Base-by-base conservation (phyloP, 2,888 invertebrate species). In the Nowickia ferox region DNA sequence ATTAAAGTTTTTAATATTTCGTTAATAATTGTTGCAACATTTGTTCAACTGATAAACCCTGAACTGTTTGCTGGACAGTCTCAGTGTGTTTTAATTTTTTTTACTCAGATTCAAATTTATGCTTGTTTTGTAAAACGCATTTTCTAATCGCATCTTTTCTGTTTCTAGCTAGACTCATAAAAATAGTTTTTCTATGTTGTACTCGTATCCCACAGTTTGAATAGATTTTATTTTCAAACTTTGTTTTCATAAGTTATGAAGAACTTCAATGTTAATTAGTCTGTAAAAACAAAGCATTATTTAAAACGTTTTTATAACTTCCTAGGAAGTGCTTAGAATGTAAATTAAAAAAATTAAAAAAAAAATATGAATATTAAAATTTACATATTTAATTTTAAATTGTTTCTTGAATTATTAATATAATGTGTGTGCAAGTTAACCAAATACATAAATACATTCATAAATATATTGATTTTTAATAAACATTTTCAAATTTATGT, bases 1-100 rank as follows among this genome's bases (percentile, higher is more conserved):
- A 9, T 59, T 63, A 3, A 61, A 53, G 40, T 61, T 75, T 48
- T 79, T 79, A 42, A 57, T 55, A 71, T 55, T 74, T 69, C 11
- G 53, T 63, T 59, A 30, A 57, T 65, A 79, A 69, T 69, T 57
- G 53, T 80, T 75, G 57, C 79, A 71, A 76, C 75, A 84, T 84
- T 84, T 80, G 71, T 84, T 80, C 13, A 46, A 30, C n/a, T 65
- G 69, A 84, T 80, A 84, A 84, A 71, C 84, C 75, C 71, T 80
- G 84, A 84, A 80, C 84, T 80, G n/a, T n/a, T n/a, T n/a, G 71
- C 53, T 19, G 53, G 19, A 51, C 30, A 46, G 48, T 22, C 8
- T 46, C 1, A 19, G n/a, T 46, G 57, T 48, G 1, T 57, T 53
- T 76, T 11, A 11, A 4, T 48, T 69, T 53, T 69, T 53, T 53